Conservation (phyloP, 2,113 vertebrate species). For the Myiagra hebetior region DNA sequence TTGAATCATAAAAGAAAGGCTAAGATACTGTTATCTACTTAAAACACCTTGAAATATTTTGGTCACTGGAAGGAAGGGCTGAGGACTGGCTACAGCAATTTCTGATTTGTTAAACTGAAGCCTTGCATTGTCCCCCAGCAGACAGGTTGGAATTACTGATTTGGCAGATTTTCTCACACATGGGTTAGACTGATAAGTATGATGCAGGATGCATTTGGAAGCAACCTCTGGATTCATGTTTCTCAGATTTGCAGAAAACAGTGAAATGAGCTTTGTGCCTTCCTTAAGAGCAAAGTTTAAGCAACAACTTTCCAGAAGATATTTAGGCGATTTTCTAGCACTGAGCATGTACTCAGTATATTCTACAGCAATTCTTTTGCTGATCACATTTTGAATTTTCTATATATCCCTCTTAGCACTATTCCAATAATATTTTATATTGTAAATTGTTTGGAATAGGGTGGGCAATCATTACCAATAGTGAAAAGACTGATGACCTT, state of each 20-base stretch:
- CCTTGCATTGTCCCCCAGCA: neutral
- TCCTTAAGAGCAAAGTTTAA: neutral
- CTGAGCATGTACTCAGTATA: neutral
- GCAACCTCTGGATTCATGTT: neutral
- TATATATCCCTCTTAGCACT: neutral
- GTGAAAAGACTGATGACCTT: neutral
- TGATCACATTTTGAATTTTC: neutral
- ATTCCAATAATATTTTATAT: neutral
- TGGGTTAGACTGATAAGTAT: conserved; percentile 55
- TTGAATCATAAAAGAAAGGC: conserved; percentile 21
- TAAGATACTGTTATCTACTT: conserved; percentile 55
- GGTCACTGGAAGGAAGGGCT: conserved; percentile 5
- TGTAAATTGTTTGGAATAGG: neutral
- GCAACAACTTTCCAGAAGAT: neutral
- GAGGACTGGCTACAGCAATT: conserved; percentile 5
- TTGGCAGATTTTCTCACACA: conserved; percentile 53
- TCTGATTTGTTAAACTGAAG: conserved; percentile 43
- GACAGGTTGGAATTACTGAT: conserved; percentile 57
- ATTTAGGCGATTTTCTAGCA: neutral
- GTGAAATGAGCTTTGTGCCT: neutral
- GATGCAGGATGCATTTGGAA: neutral
- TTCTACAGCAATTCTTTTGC: neutral
- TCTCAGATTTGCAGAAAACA: neutral
- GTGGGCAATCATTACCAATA: neutral
- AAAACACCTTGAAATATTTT: conserved; percentile 61